Evolutionary conservation across 2,113 vertebrate genomes (phyloP).

Genomic region (Nesospiza acunhae): DNA sequence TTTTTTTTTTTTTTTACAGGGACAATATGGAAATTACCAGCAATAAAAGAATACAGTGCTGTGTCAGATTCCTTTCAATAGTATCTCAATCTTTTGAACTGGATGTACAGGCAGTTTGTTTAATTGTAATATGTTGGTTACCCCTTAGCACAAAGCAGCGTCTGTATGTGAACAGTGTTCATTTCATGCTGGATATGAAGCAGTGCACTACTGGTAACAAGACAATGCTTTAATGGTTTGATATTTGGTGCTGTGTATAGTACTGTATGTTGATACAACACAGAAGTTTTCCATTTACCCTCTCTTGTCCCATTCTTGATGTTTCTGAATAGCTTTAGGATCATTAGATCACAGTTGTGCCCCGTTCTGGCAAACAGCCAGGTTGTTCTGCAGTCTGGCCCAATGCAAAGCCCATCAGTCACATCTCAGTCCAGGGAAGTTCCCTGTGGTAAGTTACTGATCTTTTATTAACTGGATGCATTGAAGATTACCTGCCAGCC

Average conservation of each 20-base stretch:
- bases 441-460: neutral
- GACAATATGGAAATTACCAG: constrained; percentile 95
- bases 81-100: constrained; percentile 39
- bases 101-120: constrained; percentile 60
- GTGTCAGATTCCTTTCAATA: constrained; percentile 36
- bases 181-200: constrained; percentile 70
- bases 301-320: neutral
- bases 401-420: neutral
- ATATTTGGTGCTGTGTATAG: constrained; percentile 77
- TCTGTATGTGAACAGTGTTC: constrained; percentile 74
- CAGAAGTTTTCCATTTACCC: constrained; percentile 38
- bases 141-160: constrained; percentile 63
- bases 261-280: constrained; percentile 62
- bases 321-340: constrained; percentile 73
- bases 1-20: constrained; percentile 72
- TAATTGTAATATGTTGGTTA: constrained; percentile 61
- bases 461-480: neutral
- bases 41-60: constrained; percentile 74
- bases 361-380: neutral
- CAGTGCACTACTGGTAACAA: constrained; percentile 58
- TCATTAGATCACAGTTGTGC: constrained; percentile 41
- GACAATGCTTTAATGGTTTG: constrained; percentile 65
- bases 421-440: neutral
- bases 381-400: neutral
- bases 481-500: neutral